Evolutionary conservation across 2,113 vertebrate species (phyloP), one percentile per base, ranked within the genome.

Genomic region (Pardalotus punctatus): DNA sequence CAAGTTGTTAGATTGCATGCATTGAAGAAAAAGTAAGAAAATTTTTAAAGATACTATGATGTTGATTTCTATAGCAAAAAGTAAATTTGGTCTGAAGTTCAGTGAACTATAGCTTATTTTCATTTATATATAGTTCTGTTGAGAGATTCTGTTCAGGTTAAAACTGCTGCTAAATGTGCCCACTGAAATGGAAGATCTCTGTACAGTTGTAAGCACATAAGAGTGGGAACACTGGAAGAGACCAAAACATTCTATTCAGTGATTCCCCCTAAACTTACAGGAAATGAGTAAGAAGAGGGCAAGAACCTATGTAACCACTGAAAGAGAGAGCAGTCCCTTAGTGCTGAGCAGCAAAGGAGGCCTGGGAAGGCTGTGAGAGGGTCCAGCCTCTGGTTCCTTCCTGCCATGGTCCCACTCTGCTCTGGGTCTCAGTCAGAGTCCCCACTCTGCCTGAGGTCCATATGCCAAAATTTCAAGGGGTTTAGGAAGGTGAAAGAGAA

Each of bases 341-440:
- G 21, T 38, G 24, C 67, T 62, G 40, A 47, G 70, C 18, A 62
- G 9, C 29, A 67, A 3, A 10, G 28, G 60, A 61, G 16, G 60
- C 3, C 29, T 87, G 45, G 12, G 47, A 70, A 58, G 18, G 24
- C 48, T 69, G 13, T 2, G 2, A 77, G 36, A 88, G 18, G 9
- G 9, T 65, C 31, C 47, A 86, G 47, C 35, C 51, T 79, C 60
- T 50, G 5, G 1, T 42, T 29, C 20, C 18, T 22, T 66, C 45
- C 25, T 0, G 1, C 71, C 56, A 4, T 0, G 0, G 19, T 62
- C 35, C 5, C 48, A n/a, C 22, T 25, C 36, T 70, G 31, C 45
- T 69, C 60, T 36, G 72, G 19, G 12, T 61, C 14, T 48, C 80
- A 11, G 3, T 12, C 1, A 1, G 71, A 43, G 29, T 35, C 8